Base-by-base conservation (phyloP, 2,797 vertebrate genomes). In the Atherinosoma microstoma region DNA sequence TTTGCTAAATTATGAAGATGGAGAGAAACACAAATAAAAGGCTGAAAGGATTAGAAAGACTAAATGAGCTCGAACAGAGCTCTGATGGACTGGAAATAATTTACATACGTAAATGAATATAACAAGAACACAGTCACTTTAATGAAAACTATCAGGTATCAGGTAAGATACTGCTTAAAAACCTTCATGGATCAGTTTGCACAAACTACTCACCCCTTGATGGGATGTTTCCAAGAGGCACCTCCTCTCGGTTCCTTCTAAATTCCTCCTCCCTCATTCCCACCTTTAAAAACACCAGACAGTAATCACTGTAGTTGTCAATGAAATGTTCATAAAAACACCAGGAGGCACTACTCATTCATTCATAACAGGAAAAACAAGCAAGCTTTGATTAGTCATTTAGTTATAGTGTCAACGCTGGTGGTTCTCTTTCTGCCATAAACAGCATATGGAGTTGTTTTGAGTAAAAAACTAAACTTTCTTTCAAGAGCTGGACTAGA, bases 131-230 rank as follows among this genome's bases (percentile, higher is more conserved):
- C 8, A 22, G 62, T 53, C 0, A 57, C 47, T 61, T 42, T 30
- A 30, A 68, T 38, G 24, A 20, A 18, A 27, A n/a, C 12, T 8
- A 24, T 56, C 27, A 54, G 34, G 9, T 8, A 24, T 56, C 27
- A 54, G 34, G 9, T 40, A 12, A 27, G 36, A 62, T n/a, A 0
- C 53, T 8, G 42, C 53, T 64, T 35, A 38, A 63, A 49, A 13
- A 56, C 15, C 35, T 36, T 38, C 20, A 20, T 18, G 6, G 12
- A 27, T 27, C 24, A 27, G 24, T 27, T 27, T 27, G 24, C 24
- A 27, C 24, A 27, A 27, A 27, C 4, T 20, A 51, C 93, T 82
- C 68, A 95, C 95, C 93, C 76, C 94, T 93, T 35, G 94, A 95
- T 15, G 95, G 94, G 20, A 90, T 59, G 27, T 64, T 91, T 24